A percentile compares a stretch with the other conserved stretches of the same genome.
Conservation (phyloP, 2,888 invertebrate species). For the Hyles lineata region DNA sequence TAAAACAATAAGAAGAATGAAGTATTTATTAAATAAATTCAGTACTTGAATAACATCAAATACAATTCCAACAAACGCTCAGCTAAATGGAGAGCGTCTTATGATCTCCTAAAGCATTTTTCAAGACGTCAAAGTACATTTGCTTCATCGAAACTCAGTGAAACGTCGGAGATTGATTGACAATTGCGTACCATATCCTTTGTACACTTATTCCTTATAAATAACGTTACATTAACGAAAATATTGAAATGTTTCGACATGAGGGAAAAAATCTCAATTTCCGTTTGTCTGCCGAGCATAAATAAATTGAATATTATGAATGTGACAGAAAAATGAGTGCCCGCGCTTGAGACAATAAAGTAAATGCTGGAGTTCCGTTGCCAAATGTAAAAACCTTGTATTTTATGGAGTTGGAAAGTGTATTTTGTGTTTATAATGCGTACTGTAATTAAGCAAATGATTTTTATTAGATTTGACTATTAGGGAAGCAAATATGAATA, state of each 20-base stretch:
- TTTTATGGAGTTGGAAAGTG: not conserved
- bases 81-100: not conserved
- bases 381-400: slow-evolving; percentile 3
- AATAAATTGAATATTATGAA: slow-evolving; percentile 55
- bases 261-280: slow-evolving; percentile 56
- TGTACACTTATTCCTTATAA: slow-evolving; percentile 6
- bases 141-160: not conserved
- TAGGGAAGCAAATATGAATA: too few relatives aligned
- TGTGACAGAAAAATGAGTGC: slow-evolving; percentile 48
- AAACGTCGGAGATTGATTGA: slow-evolving; percentile 4
- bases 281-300: slow-evolving; percentile 51
- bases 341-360: slow-evolving; percentile 18
- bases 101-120: not conserved
- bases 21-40: not conserved
- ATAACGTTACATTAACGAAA: slow-evolving; percentile 18
- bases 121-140: not conserved
- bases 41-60: not conserved
- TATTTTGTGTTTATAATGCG: too few relatives aligned
- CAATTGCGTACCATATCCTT: slow-evolving; percentile 13
- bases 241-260: slow-evolving; percentile 39
- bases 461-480: too few relatives aligned
- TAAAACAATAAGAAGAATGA: too few relatives aligned
- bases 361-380: slow-evolving; percentile 7
- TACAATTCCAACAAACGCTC: not conserved
- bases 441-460: not conserved